Percentiles rank a stretch among this genome's conserved stretches.
Conservation (phyloP, 2,113 vertebrate species). For the Antechinus flavipes region DNA sequence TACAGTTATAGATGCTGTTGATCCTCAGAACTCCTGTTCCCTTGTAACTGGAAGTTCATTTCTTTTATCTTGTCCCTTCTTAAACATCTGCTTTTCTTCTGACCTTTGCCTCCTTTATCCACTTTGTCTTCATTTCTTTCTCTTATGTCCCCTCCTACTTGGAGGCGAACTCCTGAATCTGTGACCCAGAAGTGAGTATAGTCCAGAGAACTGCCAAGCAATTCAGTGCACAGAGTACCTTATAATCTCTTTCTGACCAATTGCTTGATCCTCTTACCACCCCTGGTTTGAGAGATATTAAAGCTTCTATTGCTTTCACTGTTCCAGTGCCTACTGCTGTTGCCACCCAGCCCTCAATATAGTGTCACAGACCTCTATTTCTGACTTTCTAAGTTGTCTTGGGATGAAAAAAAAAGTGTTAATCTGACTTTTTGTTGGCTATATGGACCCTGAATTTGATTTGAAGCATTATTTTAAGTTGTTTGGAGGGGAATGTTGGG, state of each 20-base stretch:
- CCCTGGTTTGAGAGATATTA: not conserved
- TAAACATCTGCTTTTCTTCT: not conserved
- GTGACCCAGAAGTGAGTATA: not conserved
- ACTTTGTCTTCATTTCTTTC: not conserved
- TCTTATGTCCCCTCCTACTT: not conserved
- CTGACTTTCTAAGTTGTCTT: not conserved
- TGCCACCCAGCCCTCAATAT: not conserved
- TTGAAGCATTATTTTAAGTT: not conserved
- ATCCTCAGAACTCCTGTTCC: not conserved
- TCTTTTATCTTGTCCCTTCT: not conserved
- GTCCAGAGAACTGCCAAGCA: too few relatives aligned
- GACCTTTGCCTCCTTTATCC: not conserved
- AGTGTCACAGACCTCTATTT: not conserved
- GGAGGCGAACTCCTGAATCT: not conserved
- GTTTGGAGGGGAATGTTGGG: not conserved
- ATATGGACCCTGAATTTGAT: not conserved
- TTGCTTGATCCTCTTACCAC: not conserved
- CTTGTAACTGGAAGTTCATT: not conserved
- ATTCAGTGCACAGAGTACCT: not conserved
- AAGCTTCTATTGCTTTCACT: too few relatives aligned
- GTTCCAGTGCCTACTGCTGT: not conserved
- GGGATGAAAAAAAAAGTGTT: not conserved
- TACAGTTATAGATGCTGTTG: not conserved
- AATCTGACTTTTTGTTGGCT: not conserved
- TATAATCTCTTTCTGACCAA: not conserved